Conservation (phyloP, 2,113 vertebrate species). For the Nesogale talazaci region DNA sequence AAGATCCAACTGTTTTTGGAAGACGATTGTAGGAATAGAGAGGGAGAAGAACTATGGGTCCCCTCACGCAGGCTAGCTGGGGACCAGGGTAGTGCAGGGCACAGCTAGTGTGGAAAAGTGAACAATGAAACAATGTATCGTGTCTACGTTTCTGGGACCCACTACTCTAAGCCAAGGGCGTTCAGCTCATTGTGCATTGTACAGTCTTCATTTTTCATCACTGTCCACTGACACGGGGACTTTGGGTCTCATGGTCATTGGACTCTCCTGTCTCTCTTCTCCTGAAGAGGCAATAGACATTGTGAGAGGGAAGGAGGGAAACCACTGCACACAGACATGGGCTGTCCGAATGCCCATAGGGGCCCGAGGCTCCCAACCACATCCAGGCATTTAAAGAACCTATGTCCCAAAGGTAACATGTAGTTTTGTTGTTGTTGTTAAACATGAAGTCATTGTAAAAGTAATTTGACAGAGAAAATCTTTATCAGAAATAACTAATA, state of each 20-base stretch:
- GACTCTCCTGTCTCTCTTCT: not conserved
- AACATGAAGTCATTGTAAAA: not conserved
- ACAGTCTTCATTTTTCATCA: not conserved
- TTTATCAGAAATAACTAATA: not conserved
- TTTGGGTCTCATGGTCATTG: not conserved
- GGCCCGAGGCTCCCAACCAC: not conserved
- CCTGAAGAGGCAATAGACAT: not conserved
- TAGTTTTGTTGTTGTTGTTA: too few species aligned
- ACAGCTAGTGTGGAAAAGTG: not conserved
- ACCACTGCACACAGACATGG: not conserved
- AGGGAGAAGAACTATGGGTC: not conserved
- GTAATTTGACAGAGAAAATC: conserved; percentile 4
- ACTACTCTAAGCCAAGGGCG: not conserved
- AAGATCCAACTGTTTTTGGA: conserved; percentile 41
- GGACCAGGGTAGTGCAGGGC: not conserved
- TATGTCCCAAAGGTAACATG: not conserved
- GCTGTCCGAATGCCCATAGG: not conserved
- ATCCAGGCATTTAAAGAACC: not conserved
- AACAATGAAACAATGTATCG: not conserved
- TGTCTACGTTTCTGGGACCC: not conserved
- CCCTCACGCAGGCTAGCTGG: not conserved
- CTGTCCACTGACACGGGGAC: not conserved
- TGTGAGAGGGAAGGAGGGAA: not conserved
- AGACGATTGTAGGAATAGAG: not conserved
- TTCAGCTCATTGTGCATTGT: not conserved